These are phyloP conservation scores for Dendrolimus pini DNA, from an alignment of 2,888 invertebrate species.

Conservation along the genomic window DNA sequence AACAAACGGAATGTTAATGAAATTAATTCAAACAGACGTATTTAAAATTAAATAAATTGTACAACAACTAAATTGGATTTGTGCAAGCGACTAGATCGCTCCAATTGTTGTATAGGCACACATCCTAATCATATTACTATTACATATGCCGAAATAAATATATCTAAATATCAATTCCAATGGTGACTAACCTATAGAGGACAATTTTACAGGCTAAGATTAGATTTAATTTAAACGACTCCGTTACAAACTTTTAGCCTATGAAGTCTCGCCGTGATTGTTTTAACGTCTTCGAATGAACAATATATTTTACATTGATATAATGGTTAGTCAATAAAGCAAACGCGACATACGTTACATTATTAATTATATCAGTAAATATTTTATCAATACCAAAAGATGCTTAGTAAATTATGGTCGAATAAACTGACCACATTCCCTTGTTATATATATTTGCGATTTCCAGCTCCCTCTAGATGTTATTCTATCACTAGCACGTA, in stretches of 20 bases:
- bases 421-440: too few relatives aligned
- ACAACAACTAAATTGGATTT: not conserved
- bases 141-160: slow-evolving; percentile 22
- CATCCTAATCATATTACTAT: slow-evolving; percentile 12
- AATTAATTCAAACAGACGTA: too few relatives aligned
- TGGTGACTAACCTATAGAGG: slow-evolving; percentile 36
- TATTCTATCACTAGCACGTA: too few relatives aligned
- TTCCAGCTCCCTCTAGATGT: too few relatives aligned
- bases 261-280: not conserved
- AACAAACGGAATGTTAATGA: too few relatives aligned
- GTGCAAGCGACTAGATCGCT: slow-evolving; percentile 1
- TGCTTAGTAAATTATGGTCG: too few relatives aligned
- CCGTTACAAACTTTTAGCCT: not conserved
- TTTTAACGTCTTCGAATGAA: not conserved
- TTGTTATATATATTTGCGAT: too few relatives aligned
- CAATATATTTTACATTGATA: not conserved
- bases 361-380: not conserved
- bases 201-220: slow-evolving; percentile 16
- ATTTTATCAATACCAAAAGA: too few relatives aligned
- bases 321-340: not conserved
- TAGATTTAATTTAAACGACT: not conserved
- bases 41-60: too few relatives aligned
- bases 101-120: slow-evolving; percentile 11
- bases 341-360: not conserved
- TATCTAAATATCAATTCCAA: slow-evolving; percentile 38